Conservation (phyloP, 2,888 invertebrate species). For the Cyrtodaria siliqua region DNA sequence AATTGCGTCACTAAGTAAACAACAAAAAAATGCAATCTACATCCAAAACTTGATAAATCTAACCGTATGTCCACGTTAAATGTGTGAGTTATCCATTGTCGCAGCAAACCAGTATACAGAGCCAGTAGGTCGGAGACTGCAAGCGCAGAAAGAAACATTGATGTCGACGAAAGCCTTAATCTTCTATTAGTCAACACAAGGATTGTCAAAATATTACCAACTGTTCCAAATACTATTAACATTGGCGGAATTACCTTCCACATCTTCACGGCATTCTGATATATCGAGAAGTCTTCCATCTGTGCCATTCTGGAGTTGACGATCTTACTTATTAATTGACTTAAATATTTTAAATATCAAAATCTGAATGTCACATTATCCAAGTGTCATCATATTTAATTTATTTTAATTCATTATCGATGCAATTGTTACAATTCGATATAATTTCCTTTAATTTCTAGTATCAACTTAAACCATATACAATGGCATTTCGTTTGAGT, state of each 20-base stretch:
- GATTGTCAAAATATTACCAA: neutral
- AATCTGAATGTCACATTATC: too few species aligned
- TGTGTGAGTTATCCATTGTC: slow-evolving; percentile 14
- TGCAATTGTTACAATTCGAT: too few species aligned
- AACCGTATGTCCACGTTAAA: slow-evolving; percentile 33
- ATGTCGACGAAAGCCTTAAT: neutral
- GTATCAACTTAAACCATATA: too few species aligned
- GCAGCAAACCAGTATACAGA: neutral
- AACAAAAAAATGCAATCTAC: slow-evolving; percentile 40
- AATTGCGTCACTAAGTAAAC: slow-evolving; percentile 44
- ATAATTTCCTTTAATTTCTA: too few species aligned
- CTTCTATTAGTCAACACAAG: neutral
- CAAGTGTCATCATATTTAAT: too few species aligned
- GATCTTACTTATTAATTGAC: too few species aligned
- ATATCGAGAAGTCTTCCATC: neutral
- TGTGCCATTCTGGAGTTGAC: too few species aligned
- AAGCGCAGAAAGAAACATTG: neutral
- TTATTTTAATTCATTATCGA: too few species aligned
- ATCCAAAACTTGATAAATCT: slow-evolving; percentile 30
- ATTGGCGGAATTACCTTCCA: slow-evolving; percentile 3
- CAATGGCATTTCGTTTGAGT: too few species aligned
- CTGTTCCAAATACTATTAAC: neutral
- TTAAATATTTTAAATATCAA: too few species aligned
- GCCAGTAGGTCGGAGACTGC: slow-evolving; percentile 3
- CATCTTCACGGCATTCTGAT: neutral